phyloP scores from a whole-genome alignment of 2,113 vertebrate genomes.

The Oryzias javanicus region DNA sequence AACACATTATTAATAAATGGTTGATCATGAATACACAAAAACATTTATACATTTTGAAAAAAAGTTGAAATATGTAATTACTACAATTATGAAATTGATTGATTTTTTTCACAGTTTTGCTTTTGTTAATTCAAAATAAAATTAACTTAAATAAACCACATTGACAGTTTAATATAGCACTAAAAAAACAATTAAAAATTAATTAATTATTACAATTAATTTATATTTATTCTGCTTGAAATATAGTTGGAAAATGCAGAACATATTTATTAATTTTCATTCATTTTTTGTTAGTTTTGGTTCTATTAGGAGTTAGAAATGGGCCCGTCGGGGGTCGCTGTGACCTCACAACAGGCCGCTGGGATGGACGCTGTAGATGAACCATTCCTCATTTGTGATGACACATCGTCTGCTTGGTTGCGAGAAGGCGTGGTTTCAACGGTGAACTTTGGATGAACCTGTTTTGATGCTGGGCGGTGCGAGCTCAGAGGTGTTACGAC shows the following conservation, averaged over 20 bases:
- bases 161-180: too few relatives aligned
- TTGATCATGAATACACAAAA: too few relatives aligned
- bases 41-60: too few relatives aligned
- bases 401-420: conserved; percentile 23
- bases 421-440: conserved; percentile 49
- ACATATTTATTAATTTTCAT: neutral
- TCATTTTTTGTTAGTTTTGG: neutral
- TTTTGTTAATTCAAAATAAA: too few relatives aligned
- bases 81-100: too few relatives aligned
- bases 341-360: conserved; percentile 1
- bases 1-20: too few relatives aligned
- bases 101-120: too few relatives aligned
- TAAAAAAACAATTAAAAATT: too few relatives aligned
- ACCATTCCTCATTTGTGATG: conserved; percentile 14
- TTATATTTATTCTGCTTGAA: too few relatives aligned
- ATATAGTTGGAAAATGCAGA: neutral
- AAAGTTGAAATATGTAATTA: too few relatives aligned
- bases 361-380: neutral
- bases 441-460: conserved; percentile 74
- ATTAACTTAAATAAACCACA: too few relatives aligned
- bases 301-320: neutral
- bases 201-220: too few relatives aligned
- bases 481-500: conserved; percentile 46
- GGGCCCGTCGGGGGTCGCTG: conserved; percentile 50
- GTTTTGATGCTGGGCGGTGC: conserved; percentile 40